Base-by-base conservation (phyloP, 2,888 invertebrate genomes). In the Diloba caeruleocephala region DNA sequence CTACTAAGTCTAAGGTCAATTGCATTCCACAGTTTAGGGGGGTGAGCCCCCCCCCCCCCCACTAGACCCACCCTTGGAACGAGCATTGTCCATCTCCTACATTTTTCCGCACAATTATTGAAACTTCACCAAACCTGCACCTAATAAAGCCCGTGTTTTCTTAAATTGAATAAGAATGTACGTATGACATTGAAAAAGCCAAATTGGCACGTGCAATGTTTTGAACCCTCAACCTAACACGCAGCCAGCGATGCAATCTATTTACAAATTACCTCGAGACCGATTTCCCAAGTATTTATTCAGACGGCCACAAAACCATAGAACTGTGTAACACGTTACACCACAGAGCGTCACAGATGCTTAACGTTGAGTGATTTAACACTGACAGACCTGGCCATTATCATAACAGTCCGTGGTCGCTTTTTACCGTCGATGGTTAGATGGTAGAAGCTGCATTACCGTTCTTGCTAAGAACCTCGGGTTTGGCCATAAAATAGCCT, bases 331-430 rank as follows among this genome's bases (percentile, higher is more conserved):
- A 32, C 56, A 44, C 6, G 1, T 13, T 9, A 32, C 56, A 44
- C 6, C 46, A 42, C 55, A 17, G 44, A 28, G 4, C 52, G 55
- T 60, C 60, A 59, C 37, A 41, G 21, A 14, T 43, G 28, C 25
- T 70, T 53, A 62, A 10, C 51, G 31, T 7, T 62, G 71, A 71
- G 54, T 71, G 71, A 71, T 71, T 65, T 65, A 53, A 15, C 43
- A 49, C 44, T 50, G 54, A 42, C 58, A 64, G 49, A 51, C 34
- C 8, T 38, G 10, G 37, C 59, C 51, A 65, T 68, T 71, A 71
- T 55, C 34, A 61, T 61, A 64, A 64, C 58, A 50, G 64, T 61
- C 25, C 65, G 70, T 48, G 61, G 71, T 60, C 25, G 25, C 8
- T 51, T 68, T 55, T 66, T 61, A 43, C 51, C 21, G 39, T 14